Percentiles rank a stretch among this genome's conserved stretches.
Conservation (phyloP, 2,888 invertebrate genomes). For the Thelaira solivaga region DNA sequence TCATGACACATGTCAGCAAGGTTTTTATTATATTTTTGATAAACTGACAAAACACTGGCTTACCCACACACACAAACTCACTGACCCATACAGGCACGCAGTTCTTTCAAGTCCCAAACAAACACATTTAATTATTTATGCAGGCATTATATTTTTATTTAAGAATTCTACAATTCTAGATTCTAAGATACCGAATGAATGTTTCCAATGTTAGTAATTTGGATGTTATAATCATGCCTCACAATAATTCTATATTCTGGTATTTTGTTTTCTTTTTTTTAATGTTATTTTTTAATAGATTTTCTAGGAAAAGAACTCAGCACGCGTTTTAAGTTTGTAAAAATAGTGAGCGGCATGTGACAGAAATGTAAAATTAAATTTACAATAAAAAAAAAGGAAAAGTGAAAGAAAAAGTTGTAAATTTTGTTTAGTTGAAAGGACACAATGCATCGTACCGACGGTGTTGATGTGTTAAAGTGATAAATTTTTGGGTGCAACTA, state of each 20-base stretch:
- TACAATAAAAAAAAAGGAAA: conserved; percentile 12
- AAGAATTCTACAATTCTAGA: conserved; percentile 35
- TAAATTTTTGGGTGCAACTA: no score
- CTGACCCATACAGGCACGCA: neutral
- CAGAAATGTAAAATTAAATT: conserved; percentile 41
- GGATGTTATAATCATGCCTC: conserved; percentile 54
- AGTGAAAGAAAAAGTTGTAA: conserved; percentile 24
- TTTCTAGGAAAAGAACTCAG: conserved; percentile 48
- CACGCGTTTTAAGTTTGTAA: conserved; percentile 48
- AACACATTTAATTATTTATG: conserved; percentile 19
- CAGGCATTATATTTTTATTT: conserved; percentile 27
- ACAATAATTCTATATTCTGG: conserved; percentile 42
- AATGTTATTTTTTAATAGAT: conserved; percentile 41
- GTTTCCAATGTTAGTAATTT: conserved; percentile 5
- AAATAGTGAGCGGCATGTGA: conserved; percentile 32
- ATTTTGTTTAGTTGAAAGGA: conserved; percentile 15
- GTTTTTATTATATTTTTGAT: conserved; percentile 46
- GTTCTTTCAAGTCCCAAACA: neutral
- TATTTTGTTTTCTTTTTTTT: neutral
- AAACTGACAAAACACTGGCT: conserved; percentile 44
- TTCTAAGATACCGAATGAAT: conserved; percentile 9
- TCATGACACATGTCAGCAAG: conserved; percentile 61
- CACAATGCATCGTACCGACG: neutral
- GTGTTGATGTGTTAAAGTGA: conserved; percentile 50
- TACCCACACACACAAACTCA: neutral